Percentiles rank a stretch among this genome's conserved stretches.
phyloP scores from a whole-genome alignment of 2,797 vertebrate genomes.

The Monodelphis domestica region DNA sequence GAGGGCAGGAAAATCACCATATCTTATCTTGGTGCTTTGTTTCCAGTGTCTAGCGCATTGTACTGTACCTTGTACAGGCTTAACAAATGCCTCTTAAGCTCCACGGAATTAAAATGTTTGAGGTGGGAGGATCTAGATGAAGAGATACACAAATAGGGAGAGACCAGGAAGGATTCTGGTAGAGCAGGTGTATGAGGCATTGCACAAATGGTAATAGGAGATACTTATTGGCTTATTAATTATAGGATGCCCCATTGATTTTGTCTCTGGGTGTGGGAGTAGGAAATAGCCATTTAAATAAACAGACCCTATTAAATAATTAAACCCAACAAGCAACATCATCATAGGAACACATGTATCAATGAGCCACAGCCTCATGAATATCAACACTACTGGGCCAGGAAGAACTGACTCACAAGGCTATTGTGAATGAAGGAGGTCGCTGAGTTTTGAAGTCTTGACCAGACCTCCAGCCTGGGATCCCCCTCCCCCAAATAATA shows the following conservation, averaged over 20 bases:
- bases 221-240: slow-evolving; percentile 62
- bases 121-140: slow-evolving; percentile 1
- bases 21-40: not conserved
- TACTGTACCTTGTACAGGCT: not conserved
- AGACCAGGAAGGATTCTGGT: slow-evolving; percentile 18
- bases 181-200: slow-evolving; percentile 58
- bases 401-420: not conserved
- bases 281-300: slow-evolving; percentile 56
- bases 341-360: slow-evolving; percentile 57
- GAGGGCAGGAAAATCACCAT: not conserved
- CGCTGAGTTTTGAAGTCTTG: not conserved
- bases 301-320: slow-evolving; percentile 52
- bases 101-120: not conserved
- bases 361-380: slow-evolving; percentile 33
- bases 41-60: not conserved
- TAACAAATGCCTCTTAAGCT: not conserved
- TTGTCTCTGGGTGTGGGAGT: slow-evolving; percentile 63
- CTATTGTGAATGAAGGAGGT: not conserved
- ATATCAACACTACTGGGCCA: not conserved
- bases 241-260: slow-evolving; percentile 59
- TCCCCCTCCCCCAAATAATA: not conserved
- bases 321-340: slow-evolving; percentile 48
- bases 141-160: not conserved
- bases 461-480: not conserved
- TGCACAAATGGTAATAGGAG: slow-evolving; percentile 46